These are phyloP conservation scores for Acanthosepion lycidas DNA, from an alignment of 2,888 invertebrate species.

Conservation along the genomic window DNA sequence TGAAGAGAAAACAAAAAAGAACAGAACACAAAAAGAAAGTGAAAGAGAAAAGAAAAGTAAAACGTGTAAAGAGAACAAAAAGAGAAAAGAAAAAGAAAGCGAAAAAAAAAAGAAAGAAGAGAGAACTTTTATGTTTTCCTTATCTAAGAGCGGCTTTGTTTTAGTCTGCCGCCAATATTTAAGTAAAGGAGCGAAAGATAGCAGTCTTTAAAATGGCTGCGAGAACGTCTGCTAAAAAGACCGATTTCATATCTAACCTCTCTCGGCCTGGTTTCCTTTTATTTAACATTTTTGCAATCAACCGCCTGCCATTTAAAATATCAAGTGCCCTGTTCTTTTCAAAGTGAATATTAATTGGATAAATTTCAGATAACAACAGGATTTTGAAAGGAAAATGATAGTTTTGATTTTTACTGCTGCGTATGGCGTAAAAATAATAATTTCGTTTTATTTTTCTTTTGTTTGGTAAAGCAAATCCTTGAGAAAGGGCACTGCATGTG, in stretches of 20 bases:
- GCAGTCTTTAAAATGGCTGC: not conserved
- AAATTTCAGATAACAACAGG: not conserved
- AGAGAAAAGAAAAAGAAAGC: not conserved
- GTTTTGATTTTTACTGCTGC: not conserved
- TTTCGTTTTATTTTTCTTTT: not conserved
- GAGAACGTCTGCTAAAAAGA: not conserved
- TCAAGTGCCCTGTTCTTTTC: not conserved
- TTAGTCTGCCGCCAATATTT: not conserved
- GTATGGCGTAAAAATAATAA: not conserved
- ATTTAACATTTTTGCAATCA: not conserved
- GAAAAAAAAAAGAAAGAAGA: too few relatives aligned
- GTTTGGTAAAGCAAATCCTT: not conserved
- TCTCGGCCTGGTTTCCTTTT: not conserved
- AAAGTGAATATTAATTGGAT: constrained; percentile 33
- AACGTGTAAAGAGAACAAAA: not conserved
- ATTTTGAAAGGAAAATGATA: constrained; percentile 10
- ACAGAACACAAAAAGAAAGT: not conserved
- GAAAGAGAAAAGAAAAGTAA: not conserved
- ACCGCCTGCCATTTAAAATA: not conserved
- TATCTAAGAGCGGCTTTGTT: not conserved
- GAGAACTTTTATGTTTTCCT: too few relatives aligned
- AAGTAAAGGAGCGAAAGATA: not conserved
- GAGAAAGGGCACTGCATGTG: too few relatives aligned
- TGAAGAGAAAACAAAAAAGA: not conserved
- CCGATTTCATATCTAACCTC: not conserved